Percentiles rank a stretch among this genome's conserved stretches.
Conservation (phyloP, 2,113 vertebrate genomes). For the Edolisoma coerulescens region DNA sequence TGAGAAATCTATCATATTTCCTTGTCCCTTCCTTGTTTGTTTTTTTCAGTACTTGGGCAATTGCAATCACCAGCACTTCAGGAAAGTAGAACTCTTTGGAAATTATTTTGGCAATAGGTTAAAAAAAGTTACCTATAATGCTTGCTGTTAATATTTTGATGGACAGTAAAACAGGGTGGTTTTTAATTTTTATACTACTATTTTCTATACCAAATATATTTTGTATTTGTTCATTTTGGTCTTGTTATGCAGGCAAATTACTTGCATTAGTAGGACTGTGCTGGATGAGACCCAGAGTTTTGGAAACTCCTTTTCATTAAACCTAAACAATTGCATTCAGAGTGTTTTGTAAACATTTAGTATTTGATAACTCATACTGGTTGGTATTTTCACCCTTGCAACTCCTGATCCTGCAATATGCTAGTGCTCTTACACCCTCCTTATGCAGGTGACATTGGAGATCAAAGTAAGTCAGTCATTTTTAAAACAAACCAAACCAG, state of each 20-base stretch:
- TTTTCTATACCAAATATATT: slow-evolving; percentile 72
- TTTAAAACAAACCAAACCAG: neutral
- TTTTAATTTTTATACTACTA: slow-evolving; percentile 71
- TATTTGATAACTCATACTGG: neutral
- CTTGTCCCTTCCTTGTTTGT: neutral
- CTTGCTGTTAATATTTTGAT: slow-evolving; percentile 67
- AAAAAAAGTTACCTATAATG: slow-evolving; percentile 40
- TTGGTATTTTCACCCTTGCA: neutral
- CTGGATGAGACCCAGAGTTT: slow-evolving; percentile 8
- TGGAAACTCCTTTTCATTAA: slow-evolving; percentile 19
- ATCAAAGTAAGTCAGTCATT: neutral
- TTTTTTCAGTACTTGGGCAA: slow-evolving; percentile 1
- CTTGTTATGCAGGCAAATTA: neutral
- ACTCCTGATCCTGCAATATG: neutral
- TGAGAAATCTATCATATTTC: neutral
- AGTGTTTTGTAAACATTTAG: neutral
- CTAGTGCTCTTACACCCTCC: neutral
- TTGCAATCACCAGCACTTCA: slow-evolving; percentile 72
- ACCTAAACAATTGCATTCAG: neutral
- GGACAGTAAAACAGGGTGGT: slow-evolving; percentile 68
- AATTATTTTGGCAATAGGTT: slow-evolving; percentile 49
- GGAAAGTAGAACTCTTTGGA: slow-evolving; percentile 18
- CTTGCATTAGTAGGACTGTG: neutral
- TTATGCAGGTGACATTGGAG: neutral
- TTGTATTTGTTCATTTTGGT: slow-evolving; percentile 51